phyloP scores from a whole-genome alignment of 1,140 invertebrate species.

The Drosophila virilis region DNA sequence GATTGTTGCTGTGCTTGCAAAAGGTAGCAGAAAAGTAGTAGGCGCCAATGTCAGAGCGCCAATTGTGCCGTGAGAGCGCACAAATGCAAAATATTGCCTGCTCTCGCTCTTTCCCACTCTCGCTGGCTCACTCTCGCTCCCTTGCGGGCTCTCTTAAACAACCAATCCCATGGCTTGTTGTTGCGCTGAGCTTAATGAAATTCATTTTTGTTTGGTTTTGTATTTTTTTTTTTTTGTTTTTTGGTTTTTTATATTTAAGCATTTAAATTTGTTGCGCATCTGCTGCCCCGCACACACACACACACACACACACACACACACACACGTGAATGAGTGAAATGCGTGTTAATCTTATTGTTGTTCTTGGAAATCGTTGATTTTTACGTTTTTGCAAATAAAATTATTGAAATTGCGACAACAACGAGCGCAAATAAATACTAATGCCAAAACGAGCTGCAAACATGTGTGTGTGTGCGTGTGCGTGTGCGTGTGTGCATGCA shows the following conservation, averaged over 20 bases:
- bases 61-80: slow-evolving; percentile 21
- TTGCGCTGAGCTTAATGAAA: slow-evolving; percentile 32
- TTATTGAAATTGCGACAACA: slow-evolving; percentile 21
- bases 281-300: slow-evolving; percentile 18
- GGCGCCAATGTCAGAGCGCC: slow-evolving; percentile 32
- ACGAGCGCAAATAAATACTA: slow-evolving; percentile 13
- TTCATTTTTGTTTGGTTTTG: slow-evolving; percentile 6
- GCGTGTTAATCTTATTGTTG: slow-evolving; percentile 9
- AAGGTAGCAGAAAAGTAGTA: slow-evolving; percentile 18
- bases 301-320: slow-evolving; percentile 4
- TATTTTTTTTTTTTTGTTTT: slow-evolving; percentile 1
- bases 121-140: not conserved
- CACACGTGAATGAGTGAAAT: slow-evolving; percentile 13
- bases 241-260: slow-evolving; percentile 21
- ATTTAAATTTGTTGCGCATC: slow-evolving; percentile 55
- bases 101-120: not conserved
- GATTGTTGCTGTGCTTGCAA: slow-evolving; percentile 17
- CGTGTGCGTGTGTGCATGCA: not conserved
- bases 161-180: slow-evolving; percentile 27
- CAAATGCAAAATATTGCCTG: slow-evolving; percentile 7
- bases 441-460: slow-evolving; percentile 3
- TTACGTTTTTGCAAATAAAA: slow-evolving; percentile 29
- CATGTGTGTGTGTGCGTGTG: not conserved
- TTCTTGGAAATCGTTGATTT: slow-evolving; percentile 24
- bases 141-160: slow-evolving; percentile 22